Conservation (phyloP, 2,888 invertebrate genomes). For the Chymomyza amoena region DNA sequence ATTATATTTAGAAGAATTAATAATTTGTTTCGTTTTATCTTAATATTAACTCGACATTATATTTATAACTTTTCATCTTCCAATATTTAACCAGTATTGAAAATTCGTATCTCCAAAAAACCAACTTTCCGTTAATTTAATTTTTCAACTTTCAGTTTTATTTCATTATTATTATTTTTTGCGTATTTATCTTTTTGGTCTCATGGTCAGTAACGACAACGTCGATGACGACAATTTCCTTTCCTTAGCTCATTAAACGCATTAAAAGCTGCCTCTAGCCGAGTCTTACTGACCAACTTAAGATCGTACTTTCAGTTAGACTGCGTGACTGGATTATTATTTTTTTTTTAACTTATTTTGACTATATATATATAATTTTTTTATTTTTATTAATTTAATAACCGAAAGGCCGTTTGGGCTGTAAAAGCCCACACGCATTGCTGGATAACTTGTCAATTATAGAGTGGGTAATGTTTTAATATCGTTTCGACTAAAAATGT, state of each 20-base stretch:
- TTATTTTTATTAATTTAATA: slow-evolving; percentile 7
- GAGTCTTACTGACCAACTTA: slow-evolving; percentile 13
- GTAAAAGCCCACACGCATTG: not conserved
- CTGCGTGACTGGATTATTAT: not conserved
- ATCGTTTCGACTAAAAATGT: not conserved
- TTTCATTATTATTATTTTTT: slow-evolving; percentile 34
- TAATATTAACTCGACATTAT: no score
- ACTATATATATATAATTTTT: not conserved
- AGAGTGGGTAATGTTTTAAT: not conserved
- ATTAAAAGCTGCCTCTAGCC: slow-evolving; percentile 49
- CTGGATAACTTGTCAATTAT: not conserved
- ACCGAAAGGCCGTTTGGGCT: not conserved
- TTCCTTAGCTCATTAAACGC: slow-evolving; percentile 54
- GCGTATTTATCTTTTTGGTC: slow-evolving; percentile 29
- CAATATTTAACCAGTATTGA: not conserved
- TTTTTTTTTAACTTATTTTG: slow-evolving; percentile 5
- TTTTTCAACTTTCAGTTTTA: slow-evolving; percentile 3
- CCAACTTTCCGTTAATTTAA: not conserved
- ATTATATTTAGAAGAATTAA: no score
- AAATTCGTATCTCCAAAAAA: not conserved
- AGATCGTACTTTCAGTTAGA: not conserved
- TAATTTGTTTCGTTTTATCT: no score
- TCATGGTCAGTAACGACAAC: slow-evolving; percentile 40
- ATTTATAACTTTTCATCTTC: no score
- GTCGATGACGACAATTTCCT: slow-evolving; percentile 26